phyloP scores from a whole-genome alignment of 1,140 invertebrate genomes.

The Zaprionus lachaisei region DNA sequence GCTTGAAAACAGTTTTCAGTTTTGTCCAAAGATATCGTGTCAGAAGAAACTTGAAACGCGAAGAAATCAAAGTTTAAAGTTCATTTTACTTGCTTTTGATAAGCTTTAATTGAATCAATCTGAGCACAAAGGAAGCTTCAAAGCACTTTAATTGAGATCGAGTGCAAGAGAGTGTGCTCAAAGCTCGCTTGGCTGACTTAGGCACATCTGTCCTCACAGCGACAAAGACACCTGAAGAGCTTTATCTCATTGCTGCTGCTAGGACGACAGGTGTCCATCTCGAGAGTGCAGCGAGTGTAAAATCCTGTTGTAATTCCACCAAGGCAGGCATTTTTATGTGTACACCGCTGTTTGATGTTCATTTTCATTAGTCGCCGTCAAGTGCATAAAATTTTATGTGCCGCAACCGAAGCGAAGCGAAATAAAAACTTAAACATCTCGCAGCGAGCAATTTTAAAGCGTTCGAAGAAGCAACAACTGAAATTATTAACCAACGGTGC shows the following conservation, averaged over 20 bases:
- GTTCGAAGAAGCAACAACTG: background rate
- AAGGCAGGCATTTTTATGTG: slow-evolving; percentile 36
- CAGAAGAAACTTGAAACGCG: background rate
- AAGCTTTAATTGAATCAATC: background rate
- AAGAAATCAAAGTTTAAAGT: background rate
- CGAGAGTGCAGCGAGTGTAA: slow-evolving; percentile 39
- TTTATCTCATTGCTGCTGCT: slow-evolving; percentile 1
- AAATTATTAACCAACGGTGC: slow-evolving; percentile 24
- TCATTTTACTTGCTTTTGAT: background rate
- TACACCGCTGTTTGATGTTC: slow-evolving; percentile 38
- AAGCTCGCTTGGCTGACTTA: background rate
- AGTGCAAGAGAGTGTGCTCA: background rate
- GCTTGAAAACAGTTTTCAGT: background rate
- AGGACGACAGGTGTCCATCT: slow-evolving; percentile 32
- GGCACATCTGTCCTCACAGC: background rate
- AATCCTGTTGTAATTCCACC: slow-evolving; percentile 32
- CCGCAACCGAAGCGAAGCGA: slow-evolving; percentile 10
- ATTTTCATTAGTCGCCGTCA: slow-evolving; percentile 42
- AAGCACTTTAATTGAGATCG: background rate
- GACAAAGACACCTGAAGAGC: background rate
- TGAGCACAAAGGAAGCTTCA: background rate
- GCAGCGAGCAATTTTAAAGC: slow-evolving; percentile 45
- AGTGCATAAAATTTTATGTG: slow-evolving; percentile 49
- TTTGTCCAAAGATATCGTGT: background rate
- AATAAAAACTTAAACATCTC: slow-evolving; percentile 27